These are phyloP conservation scores for Megalops atlanticus DNA, from an alignment of 2,113 vertebrate species.

Conservation along the genomic window DNA sequence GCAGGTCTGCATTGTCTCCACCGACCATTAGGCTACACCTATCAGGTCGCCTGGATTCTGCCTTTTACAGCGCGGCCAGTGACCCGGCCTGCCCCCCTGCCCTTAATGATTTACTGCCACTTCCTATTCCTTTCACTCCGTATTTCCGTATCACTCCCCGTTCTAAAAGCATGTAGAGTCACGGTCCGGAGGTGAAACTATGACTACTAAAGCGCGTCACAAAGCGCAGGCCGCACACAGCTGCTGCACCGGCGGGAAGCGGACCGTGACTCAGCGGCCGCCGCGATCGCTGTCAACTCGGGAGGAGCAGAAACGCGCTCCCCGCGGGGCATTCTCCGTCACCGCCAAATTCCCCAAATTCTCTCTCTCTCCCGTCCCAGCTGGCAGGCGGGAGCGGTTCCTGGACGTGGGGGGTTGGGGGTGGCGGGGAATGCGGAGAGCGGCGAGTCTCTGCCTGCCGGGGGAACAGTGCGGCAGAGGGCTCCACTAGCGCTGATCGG, in stretches of 20 bases:
- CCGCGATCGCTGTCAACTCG: neutral
- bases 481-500: too few relatives aligned
- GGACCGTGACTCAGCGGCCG: neutral
- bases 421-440: too few relatives aligned
- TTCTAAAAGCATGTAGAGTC: neutral
- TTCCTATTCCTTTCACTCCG: neutral
- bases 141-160: too few relatives aligned
- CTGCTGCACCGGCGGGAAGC: neutral
- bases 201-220: neutral
- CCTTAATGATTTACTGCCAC: neutral
- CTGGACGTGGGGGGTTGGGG: neutral
- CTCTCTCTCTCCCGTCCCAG: neutral
- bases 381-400: neutral
- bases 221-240: too few relatives aligned
- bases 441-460: too few relatives aligned
- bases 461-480: too few relatives aligned
- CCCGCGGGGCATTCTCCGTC: conserved; percentile 4
- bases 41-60: too few relatives aligned
- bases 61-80: too few relatives aligned
- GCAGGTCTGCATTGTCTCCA: too few relatives aligned
- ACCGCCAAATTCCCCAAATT: conserved; percentile 24
- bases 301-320: conserved; percentile 8
- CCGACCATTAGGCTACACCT: too few relatives aligned
- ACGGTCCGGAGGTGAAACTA: neutral
- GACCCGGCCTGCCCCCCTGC: too few relatives aligned